Conservation (phyloP, 2,113 vertebrate genomes). For the Psilopogon haemacephalus region DNA sequence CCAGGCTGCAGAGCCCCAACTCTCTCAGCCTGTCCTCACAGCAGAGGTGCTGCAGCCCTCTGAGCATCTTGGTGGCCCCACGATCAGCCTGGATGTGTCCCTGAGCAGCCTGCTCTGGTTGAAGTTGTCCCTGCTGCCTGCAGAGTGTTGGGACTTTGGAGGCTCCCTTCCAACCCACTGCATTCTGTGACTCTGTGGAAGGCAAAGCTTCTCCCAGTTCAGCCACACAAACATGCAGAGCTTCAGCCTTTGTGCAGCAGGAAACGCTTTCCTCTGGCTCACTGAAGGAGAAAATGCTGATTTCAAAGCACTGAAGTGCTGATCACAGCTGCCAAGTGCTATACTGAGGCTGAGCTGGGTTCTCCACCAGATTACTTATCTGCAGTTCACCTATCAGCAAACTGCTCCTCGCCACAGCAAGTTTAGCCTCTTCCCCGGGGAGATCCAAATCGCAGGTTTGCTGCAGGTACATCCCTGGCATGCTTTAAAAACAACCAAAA, state of each 20-base stretch:
- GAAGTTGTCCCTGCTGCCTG: too few species aligned
- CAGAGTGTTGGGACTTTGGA: too few species aligned
- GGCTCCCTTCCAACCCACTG: too few species aligned
- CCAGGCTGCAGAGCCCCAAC: too few species aligned
- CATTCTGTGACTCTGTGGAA: neutral
- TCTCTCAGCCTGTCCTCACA: too few species aligned
- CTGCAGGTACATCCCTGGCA: neutral
- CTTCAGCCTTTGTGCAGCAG: neutral
- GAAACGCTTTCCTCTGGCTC: neutral
- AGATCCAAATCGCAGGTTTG: neutral
- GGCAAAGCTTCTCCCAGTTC: neutral
- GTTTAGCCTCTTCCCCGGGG: neutral
- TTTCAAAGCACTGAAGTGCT: neutral
- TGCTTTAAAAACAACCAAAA: constrained; percentile 2
- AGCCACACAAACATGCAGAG: neutral
- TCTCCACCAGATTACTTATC: neutral
- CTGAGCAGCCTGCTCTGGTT: too few species aligned
- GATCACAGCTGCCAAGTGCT: neutral
- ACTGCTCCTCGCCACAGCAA: neutral
- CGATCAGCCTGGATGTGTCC: too few species aligned
- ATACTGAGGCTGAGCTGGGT: neutral
- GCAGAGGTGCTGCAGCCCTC: too few species aligned
- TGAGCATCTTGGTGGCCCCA: too few species aligned
- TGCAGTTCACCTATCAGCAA: neutral
- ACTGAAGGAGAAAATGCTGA: neutral